These are phyloP conservation scores for Anas platyrhynchos DNA, from an alignment of 2,113 vertebrate genomes.

Conservation along the genomic window DNA sequence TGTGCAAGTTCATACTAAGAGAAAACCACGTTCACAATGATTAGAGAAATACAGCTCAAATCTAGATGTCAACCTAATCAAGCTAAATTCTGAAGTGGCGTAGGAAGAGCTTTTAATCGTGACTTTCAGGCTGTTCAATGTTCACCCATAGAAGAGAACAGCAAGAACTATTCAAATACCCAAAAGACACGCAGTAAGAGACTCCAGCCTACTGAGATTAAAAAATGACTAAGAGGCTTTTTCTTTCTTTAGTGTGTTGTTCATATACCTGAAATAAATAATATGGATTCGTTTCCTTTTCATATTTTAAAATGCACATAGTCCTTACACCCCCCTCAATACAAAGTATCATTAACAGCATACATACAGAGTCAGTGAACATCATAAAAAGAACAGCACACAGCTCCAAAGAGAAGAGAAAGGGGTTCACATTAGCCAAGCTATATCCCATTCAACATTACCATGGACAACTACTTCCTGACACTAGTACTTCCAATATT, in stretches of 20 bases:
- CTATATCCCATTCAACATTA: neutral
- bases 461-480: neutral
- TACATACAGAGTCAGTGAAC: neutral
- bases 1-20: neutral
- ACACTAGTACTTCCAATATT: neutral
- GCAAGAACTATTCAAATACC: constrained; percentile 26
- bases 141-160: neutral
- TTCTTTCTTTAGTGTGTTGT: neutral
- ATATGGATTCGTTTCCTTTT: neutral
- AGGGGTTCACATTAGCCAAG: neutral
- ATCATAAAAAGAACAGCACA: neutral
- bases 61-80: constrained; percentile 54
- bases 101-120: constrained; percentile 58
- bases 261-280: neutral
- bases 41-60: constrained; percentile 33
- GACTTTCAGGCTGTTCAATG: neutral
- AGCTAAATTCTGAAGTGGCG: constrained; percentile 51
- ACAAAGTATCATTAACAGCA: neutral
- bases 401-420: neutral
- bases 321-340: neutral
- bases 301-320: neutral
- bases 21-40: neutral
- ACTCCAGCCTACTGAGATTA: neutral
- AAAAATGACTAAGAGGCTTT: neutral
- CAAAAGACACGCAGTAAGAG: constrained; percentile 13